Percentiles rank a stretch among this genome's conserved stretches.
Evolutionary conservation across 1,140 invertebrate genomes (phyloP).

Genomic region (Philopotamus ludificatus): DNA sequence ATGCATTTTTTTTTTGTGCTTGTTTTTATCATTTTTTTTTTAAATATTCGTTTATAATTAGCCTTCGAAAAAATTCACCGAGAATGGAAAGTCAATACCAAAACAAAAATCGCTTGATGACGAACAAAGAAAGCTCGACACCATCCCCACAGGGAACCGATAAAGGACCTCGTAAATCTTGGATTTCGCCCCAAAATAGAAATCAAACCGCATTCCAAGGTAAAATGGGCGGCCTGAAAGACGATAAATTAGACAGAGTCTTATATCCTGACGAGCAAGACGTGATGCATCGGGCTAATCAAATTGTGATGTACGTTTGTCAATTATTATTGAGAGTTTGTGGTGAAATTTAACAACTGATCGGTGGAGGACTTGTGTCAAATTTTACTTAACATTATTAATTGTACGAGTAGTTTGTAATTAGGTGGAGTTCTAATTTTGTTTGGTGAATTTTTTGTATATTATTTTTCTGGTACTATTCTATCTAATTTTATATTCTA

Average conservation of each 20-base stretch:
- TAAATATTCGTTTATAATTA: constrained; percentile 17
- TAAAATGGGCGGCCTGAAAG: constrained; percentile 13
- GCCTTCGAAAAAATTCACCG: constrained; percentile 33
- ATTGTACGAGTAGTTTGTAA: no score
- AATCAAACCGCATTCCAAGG: constrained; percentile 22
- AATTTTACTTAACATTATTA: no score
- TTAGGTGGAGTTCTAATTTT: no score
- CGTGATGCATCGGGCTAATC: constrained; percentile 78
- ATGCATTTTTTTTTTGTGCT: not conserved
- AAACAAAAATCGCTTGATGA: constrained; percentile 35
- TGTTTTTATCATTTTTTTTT: constrained; percentile 11
- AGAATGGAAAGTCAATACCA: constrained; percentile 34
- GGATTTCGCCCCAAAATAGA: constrained; percentile 29
- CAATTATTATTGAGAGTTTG: constrained; percentile 22
- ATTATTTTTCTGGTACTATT: not conserved
- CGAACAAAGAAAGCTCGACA: constrained; percentile 45
- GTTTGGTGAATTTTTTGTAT: no score
- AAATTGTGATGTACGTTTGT: constrained; percentile 78
- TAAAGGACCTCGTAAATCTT: constrained; percentile 25
- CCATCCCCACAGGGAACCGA: constrained; percentile 39
- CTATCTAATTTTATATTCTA: not conserved
- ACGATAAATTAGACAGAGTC: constrained; percentile 55
- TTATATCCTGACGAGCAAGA: constrained; percentile 70
- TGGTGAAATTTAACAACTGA: constrained; percentile 10
- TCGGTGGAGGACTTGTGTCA: constrained; percentile 12